Conservation (phyloP, 2,888 invertebrate genomes). For the Phlogophora meticulosa region DNA sequence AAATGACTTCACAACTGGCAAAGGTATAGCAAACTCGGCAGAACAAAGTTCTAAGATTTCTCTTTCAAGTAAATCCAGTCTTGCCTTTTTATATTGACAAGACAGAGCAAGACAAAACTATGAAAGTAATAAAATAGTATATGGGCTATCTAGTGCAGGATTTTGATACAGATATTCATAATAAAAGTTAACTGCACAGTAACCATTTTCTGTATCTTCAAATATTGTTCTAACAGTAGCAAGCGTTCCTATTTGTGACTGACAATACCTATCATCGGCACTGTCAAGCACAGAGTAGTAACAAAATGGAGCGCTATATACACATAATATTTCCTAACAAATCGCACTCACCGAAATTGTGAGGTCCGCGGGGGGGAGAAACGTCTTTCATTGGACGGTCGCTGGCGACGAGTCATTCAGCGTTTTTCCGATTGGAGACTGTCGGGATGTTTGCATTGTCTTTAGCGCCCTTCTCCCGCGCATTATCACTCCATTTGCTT, state of each 20-base stretch:
- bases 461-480: slow-evolving; percentile 50
- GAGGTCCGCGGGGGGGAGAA: slow-evolving; percentile 47
- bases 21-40: too few species aligned
- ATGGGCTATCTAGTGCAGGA: not conserved
- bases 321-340: slow-evolving; percentile 35
- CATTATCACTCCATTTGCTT: slow-evolving; percentile 62
- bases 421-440: slow-evolving; percentile 39
- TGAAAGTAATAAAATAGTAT: slow-evolving; percentile 1
- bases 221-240: slow-evolving; percentile 1
- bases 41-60: not conserved
- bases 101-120: not conserved
- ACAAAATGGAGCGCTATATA: slow-evolving; percentile 50
- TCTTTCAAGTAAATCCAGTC: not conserved
- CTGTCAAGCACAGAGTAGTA: slow-evolving; percentile 51
- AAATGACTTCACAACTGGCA: too few species aligned
- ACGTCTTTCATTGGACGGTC: slow-evolving; percentile 56
- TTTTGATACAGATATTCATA: slow-evolving; percentile 10
- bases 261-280: not conserved
- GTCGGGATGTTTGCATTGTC: slow-evolving; percentile 42
- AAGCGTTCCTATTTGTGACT: too few species aligned
- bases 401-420: slow-evolving; percentile 39
- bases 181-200: slow-evolving; percentile 20
- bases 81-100: slow-evolving; percentile 8
- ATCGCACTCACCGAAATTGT: slow-evolving; percentile 58
- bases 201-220: not conserved